These are phyloP conservation scores for Calosoma granatense DNA, from an alignment of 1,140 invertebrate genomes.

Conservation along the genomic window DNA sequence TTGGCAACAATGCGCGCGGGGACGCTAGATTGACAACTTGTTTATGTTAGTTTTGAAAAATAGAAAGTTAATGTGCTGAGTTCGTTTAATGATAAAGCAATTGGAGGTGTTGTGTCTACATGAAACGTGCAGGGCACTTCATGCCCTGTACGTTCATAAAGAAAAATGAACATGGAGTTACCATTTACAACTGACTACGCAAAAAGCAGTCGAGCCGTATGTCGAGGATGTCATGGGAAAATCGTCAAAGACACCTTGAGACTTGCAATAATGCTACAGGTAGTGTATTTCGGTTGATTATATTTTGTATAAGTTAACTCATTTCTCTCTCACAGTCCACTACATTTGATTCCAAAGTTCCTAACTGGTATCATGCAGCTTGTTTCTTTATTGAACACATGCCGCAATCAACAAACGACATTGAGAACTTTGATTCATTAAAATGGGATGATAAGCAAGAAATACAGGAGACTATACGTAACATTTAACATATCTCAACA, in stretches of 20 bases:
- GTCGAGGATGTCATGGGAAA: neutral
- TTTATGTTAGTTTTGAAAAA: too few relatives aligned
- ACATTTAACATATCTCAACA: too few relatives aligned
- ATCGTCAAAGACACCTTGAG: neutral
- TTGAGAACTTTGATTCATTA: neutral
- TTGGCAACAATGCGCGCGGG: too few relatives aligned
- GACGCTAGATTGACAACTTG: too few relatives aligned
- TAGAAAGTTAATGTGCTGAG: too few relatives aligned
- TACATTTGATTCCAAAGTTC: neutral
- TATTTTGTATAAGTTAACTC: neutral
- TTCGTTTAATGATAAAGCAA: too few relatives aligned
- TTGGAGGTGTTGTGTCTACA: too few relatives aligned
- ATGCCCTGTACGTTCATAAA: too few relatives aligned
- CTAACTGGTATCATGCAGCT: neutral
- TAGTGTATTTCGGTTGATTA: neutral
- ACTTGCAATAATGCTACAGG: neutral
- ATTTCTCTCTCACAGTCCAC: neutral
- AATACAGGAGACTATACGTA: neutral
- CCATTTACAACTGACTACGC: neutral
- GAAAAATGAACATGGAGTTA: neutral
- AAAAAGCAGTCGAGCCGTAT: neutral
- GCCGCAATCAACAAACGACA: neutral
- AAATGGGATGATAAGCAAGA: neutral
- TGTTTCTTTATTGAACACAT: slow-evolving; percentile 2
- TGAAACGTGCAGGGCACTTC: too few relatives aligned